These are phyloP conservation scores for Tetrapedia diversipes DNA, from an alignment of 2,888 invertebrate genomes.

Conservation along the genomic window DNA sequence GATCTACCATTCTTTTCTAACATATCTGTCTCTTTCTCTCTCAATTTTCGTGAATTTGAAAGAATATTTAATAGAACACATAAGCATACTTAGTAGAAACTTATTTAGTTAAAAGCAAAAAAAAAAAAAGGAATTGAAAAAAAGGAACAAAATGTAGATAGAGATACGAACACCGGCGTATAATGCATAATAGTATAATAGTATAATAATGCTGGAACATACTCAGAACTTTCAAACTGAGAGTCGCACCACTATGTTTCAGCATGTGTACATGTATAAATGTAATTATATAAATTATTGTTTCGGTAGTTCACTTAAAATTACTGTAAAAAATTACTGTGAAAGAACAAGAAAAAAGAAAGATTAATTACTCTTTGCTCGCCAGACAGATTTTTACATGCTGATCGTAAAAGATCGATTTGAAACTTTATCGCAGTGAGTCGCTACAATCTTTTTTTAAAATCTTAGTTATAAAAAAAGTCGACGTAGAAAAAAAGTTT, in stretches of 20 bases:
- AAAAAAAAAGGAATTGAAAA: not conserved
- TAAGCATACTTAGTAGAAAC: not conserved
- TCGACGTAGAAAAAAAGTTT: slow-evolving; percentile 36
- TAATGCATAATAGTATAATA: slow-evolving; percentile 5
- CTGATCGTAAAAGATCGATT: not conserved
- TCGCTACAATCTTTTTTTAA: slow-evolving; percentile 8
- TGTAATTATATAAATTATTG: slow-evolving; percentile 37
- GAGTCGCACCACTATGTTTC: slow-evolving; percentile 18
- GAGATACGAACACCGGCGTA: slow-evolving; percentile 18
- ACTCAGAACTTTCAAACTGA: slow-evolving; percentile 1
- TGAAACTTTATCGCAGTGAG: not conserved
- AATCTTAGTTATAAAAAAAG: slow-evolving; percentile 39
- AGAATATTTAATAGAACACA: slow-evolving; percentile 8
- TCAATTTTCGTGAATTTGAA: slow-evolving; percentile 12
- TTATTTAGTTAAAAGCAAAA: slow-evolving; percentile 2
- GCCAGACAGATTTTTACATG: slow-evolving; percentile 2
- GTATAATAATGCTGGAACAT: not conserved
- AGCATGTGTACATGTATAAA: slow-evolving; percentile 17
- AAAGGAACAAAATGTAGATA: slow-evolving; percentile 2
- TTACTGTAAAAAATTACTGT: slow-evolving; percentile 17
- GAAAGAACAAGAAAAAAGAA: not conserved
- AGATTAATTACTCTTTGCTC: not conserved
- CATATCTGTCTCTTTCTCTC: slow-evolving; percentile 20
- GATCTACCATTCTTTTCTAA: slow-evolving; percentile 22
- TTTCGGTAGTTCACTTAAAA: slow-evolving; percentile 31